Evolutionary conservation across 2,113 vertebrate species (phyloP), one percentile per base, ranked within the genome.

Genomic region (Gobius niger): DNA sequence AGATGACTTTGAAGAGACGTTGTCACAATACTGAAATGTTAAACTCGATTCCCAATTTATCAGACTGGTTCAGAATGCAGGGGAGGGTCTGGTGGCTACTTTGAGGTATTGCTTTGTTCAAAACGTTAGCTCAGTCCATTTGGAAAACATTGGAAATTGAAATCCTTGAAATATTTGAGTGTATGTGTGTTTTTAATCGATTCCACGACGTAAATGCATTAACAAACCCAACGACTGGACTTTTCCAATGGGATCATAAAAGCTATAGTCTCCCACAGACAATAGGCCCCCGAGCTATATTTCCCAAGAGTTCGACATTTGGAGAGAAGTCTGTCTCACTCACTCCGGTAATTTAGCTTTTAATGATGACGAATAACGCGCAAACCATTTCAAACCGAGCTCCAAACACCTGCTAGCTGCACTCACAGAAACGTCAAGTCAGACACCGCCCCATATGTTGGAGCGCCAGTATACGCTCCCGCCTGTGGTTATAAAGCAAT

Each of bases 321-420:
- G 24, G 24, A 40, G 24, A 40, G 19, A 57, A 57, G 24, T 57
- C 24, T 40, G 24, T 40, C 54, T 57, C 54, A 57, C 14, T 54
- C 52, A 24, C 52, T 54, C 18, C 24, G 12, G 54, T 60, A 44
- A 60, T 60, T 60, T 60, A 41, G 40, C 14, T 40, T 60, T 42
- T 42, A 60, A 60, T 60, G 57, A 42, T 60, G 57, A 60, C 41
- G 8, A 60, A 60, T 42, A 60, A 60, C 40, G 14, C 57, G n/a
- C 40, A 60, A n/a, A n/a, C 24, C 14, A 41, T 59, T 59, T 41
- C 56, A 15, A 59, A 59, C 40, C 57, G 16, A 44, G 57, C 40
- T 42, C 42, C 57, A 9, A 44, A 60, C 34, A 60, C 57, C 57
- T 60, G 57, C 40, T 44, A n/a, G 40, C n/a, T 60, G 42, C 40